These are phyloP conservation scores for Drosophila ustulata DNA, from an alignment of 2,888 invertebrate genomes.

Conservation along the genomic window DNA sequence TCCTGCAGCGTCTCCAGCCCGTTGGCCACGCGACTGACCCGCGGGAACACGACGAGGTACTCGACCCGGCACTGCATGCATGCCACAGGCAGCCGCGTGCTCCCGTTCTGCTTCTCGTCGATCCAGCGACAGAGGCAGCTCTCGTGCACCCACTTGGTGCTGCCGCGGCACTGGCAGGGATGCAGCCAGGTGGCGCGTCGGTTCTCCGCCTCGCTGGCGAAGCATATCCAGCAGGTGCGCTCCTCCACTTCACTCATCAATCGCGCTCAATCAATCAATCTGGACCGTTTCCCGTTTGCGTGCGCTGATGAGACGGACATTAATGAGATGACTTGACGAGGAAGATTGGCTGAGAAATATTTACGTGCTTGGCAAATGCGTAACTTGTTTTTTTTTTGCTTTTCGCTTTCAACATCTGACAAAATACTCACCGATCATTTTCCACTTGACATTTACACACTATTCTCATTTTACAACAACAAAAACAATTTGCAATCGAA, in stretches of 20 bases:
- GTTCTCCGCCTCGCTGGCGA: constrained; percentile 97
- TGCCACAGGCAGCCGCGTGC: constrained; percentile 91
- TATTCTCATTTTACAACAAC: no score
- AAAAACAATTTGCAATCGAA: no score
- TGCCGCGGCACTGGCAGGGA: constrained; percentile 97
- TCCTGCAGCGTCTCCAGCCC: constrained; percentile 94
- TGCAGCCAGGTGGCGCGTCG: constrained; percentile 95
- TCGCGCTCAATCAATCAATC: no score
- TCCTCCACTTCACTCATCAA: constrained; percentile 43
- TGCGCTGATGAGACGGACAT: no score
- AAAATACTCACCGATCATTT: no score
- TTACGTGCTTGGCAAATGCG: no score
- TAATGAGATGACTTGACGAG: no score
- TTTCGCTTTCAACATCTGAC: no score
- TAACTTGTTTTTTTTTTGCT: no score
- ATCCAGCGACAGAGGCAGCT: constrained; percentile 98
- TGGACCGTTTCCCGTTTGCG: no score
- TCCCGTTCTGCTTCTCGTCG: constrained; percentile 98
- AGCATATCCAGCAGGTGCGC: constrained; percentile 97
- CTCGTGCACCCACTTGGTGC: constrained; percentile 98
- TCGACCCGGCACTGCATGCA: constrained; percentile 98
- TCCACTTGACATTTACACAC: no score
- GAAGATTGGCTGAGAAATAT: no score
- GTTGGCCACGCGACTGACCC: constrained; percentile 93
- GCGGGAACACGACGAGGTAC: constrained; percentile 96